A percentile compares a stretch with the other conserved stretches of the same genome.
phyloP scores from a whole-genome alignment of 1,140 invertebrate species.

The Fopius arisanus region DNA sequence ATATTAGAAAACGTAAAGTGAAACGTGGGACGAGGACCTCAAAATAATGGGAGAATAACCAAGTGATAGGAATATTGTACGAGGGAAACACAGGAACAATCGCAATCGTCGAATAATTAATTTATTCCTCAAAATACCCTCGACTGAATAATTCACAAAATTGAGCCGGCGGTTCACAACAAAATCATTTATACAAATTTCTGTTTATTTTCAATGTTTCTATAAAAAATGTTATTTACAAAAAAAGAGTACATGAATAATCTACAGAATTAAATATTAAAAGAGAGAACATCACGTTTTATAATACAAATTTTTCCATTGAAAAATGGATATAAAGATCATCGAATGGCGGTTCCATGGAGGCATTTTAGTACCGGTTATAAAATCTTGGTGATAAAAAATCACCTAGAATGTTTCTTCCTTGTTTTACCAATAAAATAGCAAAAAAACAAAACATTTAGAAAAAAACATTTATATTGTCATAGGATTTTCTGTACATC shows the following conservation, averaged over 20 bases:
- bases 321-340: neutral
- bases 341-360: neutral
- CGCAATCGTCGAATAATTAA: neutral
- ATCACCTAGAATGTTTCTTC: neutral
- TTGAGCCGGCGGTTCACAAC: slow-evolving; percentile 2
- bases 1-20: slow-evolving; percentile 27
- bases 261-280: neutral
- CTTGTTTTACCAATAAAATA: neutral
- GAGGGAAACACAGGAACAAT: neutral
- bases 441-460: neutral
- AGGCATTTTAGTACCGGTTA: neutral
- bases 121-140: neutral
- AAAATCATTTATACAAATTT: slow-evolving; percentile 2
- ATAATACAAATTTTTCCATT: slow-evolving; percentile 1
- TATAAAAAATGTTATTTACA: slow-evolving; percentile 16
- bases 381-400: neutral
- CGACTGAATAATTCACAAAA: neutral
- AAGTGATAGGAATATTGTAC: neutral
- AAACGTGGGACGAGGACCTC: slow-evolving; percentile 13
- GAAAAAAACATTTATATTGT: slow-evolving; percentile 4
- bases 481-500: neutral
- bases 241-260: neutral
- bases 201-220: neutral
- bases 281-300: neutral
- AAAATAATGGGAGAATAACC: slow-evolving; percentile 29